A percentile compares a stretch with the other conserved stretches of the same genome.
Evolutionary conservation across 2,888 invertebrate species (phyloP).

Genomic region (Phortica magna): DNA sequence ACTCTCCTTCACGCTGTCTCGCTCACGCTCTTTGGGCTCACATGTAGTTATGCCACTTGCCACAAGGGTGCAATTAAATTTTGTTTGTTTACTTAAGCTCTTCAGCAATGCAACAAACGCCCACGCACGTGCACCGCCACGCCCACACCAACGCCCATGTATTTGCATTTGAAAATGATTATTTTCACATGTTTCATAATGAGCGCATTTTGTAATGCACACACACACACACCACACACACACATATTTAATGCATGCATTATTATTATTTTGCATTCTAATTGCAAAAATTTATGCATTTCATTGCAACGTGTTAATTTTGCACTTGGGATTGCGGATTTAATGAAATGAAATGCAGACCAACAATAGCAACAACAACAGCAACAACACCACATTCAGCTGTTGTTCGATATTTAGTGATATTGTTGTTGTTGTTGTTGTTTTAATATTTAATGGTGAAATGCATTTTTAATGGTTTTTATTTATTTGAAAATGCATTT

Average conservation of each 20-base stretch:
- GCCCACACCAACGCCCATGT: background rate
- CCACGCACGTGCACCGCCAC: background rate
- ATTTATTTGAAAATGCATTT: slow-evolving; percentile 22
- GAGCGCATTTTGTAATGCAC: background rate
- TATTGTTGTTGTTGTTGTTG: slow-evolving; percentile 25
- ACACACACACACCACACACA: background rate
- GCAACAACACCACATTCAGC: background rate
- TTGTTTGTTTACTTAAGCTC: slow-evolving; percentile 22
- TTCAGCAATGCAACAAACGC: background rate
- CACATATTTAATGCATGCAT: background rate
- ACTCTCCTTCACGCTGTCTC: background rate
- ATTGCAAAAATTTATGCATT: slow-evolving; percentile 32
- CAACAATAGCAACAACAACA: background rate
- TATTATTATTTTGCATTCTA: slow-evolving; percentile 18
- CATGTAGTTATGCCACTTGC: background rate
- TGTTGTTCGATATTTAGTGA: background rate
- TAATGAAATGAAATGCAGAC: background rate
- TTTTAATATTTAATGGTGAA: slow-evolving; percentile 30
- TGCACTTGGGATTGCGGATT: slow-evolving; percentile 23
- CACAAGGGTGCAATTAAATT: slow-evolving; percentile 31
- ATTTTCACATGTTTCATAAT: slow-evolving; percentile 30
- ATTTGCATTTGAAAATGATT: slow-evolving; percentile 12
- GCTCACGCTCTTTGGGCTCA: background rate
- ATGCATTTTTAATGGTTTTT: slow-evolving; percentile 29
- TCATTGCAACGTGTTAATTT: slow-evolving; percentile 26